Evolutionary conservation across 2,113 vertebrate genomes (phyloP).

Genomic region (Gorsachius goisagi): DNA sequence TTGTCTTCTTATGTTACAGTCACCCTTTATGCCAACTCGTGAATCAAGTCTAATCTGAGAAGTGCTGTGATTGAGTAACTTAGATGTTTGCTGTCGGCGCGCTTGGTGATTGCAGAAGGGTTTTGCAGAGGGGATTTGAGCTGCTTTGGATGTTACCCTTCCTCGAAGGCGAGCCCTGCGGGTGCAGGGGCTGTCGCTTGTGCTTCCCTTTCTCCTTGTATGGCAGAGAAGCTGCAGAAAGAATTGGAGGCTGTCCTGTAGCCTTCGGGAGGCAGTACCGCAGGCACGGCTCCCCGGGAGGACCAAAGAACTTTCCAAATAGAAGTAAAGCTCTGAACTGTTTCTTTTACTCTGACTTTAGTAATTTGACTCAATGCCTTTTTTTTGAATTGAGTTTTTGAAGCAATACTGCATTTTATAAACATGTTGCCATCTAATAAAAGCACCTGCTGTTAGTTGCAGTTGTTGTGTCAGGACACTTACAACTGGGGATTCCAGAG

Average conservation of each 20-base stretch:
- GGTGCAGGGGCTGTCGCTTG: neutral
- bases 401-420: neutral
- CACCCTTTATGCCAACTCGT: neutral
- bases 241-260: neutral
- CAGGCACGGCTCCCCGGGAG: rapidly evolving
- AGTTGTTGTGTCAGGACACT: neutral
- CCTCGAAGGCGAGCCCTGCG: neutral
- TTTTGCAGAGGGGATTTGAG: neutral
- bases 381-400: neutral
- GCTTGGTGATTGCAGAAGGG: rapidly evolving
- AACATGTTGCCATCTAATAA: neutral
- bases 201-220: neutral
- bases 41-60: neutral
- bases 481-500: neutral
- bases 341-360: neutral
- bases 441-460: neutral
- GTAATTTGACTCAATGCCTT: neutral
- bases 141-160: rapidly evolving
- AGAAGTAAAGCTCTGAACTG: neutral
- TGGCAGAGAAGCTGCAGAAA: neutral
- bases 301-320: neutral
- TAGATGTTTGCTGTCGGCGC: neutral
- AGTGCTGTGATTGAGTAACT: neutral
- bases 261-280: neutral
- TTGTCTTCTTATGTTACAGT: neutral